Percentiles rank a stretch among this genome's conserved stretches.
Evolutionary conservation across 2,888 invertebrate genomes (phyloP).

Genomic region (Mechanitis messenoides): DNA sequence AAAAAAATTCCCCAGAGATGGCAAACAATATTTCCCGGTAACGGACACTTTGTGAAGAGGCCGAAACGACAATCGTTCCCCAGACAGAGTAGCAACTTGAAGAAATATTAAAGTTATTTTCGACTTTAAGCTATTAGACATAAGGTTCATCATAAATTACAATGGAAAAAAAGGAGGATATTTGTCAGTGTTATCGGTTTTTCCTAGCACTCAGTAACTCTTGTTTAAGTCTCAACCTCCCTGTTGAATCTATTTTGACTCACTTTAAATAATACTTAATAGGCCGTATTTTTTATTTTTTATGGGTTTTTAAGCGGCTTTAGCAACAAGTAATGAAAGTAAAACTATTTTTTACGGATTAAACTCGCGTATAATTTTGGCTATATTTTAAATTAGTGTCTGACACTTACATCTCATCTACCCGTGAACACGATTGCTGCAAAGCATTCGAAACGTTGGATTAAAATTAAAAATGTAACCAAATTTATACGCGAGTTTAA

Average conservation of each 20-base stretch:
- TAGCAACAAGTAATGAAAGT: no score
- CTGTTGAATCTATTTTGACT: neutral
- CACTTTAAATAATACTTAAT: neutral
- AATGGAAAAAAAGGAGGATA: neutral
- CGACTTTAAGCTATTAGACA: conserved; percentile 2
- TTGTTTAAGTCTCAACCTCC: conserved; percentile 11
- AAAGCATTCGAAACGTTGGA: no score
- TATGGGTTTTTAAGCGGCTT: no score
- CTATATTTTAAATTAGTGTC: no score
- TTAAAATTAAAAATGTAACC: no score
- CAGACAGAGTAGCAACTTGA: conserved; percentile 17
- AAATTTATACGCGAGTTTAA: no score
- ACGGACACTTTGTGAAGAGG: conserved; percentile 18
- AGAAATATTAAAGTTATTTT: conserved; percentile 10
- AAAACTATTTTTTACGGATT: no score
- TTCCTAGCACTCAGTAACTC: conserved; percentile 10
- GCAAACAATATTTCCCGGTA: conserved; percentile 23
- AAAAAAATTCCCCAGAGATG: conserved; percentile 25
- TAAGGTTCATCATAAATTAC: conserved; percentile 10
- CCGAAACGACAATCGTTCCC: conserved; percentile 27
- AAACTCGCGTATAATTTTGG: no score
- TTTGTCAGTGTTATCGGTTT: conserved; percentile 15
- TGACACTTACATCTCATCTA: no score
- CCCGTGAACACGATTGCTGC: no score
- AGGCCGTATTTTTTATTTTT: neutral